phyloP scores from a whole-genome alignment of 2,797 vertebrate species.

The Lepus townsendii region DNA sequence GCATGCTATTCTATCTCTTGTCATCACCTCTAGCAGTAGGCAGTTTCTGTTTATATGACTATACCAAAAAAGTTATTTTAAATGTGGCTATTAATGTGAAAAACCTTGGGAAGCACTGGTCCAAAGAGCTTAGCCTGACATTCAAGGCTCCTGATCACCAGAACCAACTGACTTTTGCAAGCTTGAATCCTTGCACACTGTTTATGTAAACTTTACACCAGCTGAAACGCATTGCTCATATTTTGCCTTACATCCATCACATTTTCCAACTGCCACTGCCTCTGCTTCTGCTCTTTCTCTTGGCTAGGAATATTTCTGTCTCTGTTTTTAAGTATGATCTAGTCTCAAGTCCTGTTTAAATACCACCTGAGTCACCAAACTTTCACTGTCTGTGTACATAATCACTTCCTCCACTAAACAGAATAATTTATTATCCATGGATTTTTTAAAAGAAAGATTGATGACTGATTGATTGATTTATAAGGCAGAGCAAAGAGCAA shows the following conservation, averaged over 20 bases:
- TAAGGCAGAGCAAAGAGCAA: no score
- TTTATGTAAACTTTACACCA: neutral
- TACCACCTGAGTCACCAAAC: neutral
- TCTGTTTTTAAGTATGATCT: neutral
- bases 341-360: neutral
- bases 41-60: neutral
- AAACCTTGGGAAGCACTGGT: neutral
- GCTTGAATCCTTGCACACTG: neutral
- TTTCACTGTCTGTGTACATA: neutral
- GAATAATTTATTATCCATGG: neutral
- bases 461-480: no score
- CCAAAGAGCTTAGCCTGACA: neutral
- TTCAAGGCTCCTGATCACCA: neutral
- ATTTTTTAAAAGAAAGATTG: no score
- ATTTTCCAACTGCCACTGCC: neutral
- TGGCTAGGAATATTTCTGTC: neutral
- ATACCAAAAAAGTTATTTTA: neutral
- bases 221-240: neutral
- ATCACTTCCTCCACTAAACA: neutral
- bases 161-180: neutral
- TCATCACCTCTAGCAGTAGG: neutral
- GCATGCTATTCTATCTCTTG: neutral
- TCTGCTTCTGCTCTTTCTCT: neutral
- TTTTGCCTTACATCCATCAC: neutral
- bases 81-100: neutral